Evolutionary conservation across 2,888 invertebrate genomes (phyloP), one percentile per base, ranked within the genome.

Genomic region (Muscina levida): DNA sequence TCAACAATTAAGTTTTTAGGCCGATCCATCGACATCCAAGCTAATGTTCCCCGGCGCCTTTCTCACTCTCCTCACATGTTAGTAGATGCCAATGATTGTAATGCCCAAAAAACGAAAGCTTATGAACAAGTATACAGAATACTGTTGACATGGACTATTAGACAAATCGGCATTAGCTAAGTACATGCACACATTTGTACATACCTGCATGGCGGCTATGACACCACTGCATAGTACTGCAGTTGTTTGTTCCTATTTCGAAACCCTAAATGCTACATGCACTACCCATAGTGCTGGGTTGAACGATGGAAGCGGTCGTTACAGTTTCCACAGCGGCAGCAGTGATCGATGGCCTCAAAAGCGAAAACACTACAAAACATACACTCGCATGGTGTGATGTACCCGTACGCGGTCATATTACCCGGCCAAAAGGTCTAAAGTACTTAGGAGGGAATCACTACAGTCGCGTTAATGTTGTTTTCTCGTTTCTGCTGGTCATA

Each of bases 371-470:
- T n/a, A n/a, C n/a, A n/a, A 37, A 75, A n/a, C 59, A 59, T 22
- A 37, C 66, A 44, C 66, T 62, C 73, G 66, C 22, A 42, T 56
- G 59, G 48, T 70, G 31, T 19, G 26, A 44, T 11, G 8, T 31
- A 46, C 31, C 51, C n/a, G 56, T 46, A 48, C 10, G 37, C n/a
- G 24, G 46, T 66, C 74, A 81, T 56, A 77, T 81, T 81, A 77
- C 81, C 77, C 77, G 77, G 81, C 71, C 81, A 77, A 72, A 77
- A 75, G 77, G 81, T 77, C 81, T 77, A 72, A 81, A 75, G 77
- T 81, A 75, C 81, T 81, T 81, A 81, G 75, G 68, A 81, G 75
- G 68, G 81, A 81, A 81, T 81, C 81, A 81, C 81, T 81, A 81
- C 81, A 26, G 17, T 76, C 48, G 57, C 42, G 15, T 48, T 67